These are phyloP conservation scores for Tineola bisselliella DNA, from an alignment of 2,888 invertebrate genomes.

Conservation along the genomic window DNA sequence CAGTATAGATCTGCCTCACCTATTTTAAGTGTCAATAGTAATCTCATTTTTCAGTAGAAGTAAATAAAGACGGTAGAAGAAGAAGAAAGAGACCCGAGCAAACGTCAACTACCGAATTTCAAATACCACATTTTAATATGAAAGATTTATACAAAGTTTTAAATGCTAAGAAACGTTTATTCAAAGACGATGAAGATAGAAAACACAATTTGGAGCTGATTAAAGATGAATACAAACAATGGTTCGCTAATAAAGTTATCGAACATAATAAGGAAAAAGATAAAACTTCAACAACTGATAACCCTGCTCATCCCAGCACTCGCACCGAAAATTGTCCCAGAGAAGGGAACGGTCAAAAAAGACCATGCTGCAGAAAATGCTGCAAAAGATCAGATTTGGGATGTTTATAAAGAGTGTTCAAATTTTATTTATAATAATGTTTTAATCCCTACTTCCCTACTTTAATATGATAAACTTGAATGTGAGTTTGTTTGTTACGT, in stretches of 20 bases:
- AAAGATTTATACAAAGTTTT: background rate
- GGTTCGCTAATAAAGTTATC: conserved; percentile 12
- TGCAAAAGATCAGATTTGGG: conserved; percentile 43
- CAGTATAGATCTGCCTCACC: too few species aligned
- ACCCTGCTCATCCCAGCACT: background rate
- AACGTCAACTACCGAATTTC: background rate
- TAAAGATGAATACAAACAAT: background rate
- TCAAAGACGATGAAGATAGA: background rate
- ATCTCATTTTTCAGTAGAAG: too few species aligned
- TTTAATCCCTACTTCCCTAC: too few species aligned
- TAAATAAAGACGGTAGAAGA: too few species aligned
- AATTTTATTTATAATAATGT: too few species aligned
- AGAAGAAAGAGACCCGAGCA: background rate
- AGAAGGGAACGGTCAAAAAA: background rate
- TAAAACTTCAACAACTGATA: background rate
- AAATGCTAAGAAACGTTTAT: background rate
- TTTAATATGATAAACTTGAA: too few species aligned
- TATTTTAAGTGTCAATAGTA: too few species aligned
- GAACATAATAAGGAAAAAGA: conserved; percentile 9
- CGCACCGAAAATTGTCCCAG: background rate
- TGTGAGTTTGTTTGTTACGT: too few species aligned
- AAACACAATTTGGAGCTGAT: background rate
- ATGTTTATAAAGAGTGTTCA: conserved; percentile 24
- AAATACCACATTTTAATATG: background rate
- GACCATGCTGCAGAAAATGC: conserved; percentile 44